Conservation (phyloP, 2,797 vertebrate genomes). For the Ctenosaura bakeri region DNA sequence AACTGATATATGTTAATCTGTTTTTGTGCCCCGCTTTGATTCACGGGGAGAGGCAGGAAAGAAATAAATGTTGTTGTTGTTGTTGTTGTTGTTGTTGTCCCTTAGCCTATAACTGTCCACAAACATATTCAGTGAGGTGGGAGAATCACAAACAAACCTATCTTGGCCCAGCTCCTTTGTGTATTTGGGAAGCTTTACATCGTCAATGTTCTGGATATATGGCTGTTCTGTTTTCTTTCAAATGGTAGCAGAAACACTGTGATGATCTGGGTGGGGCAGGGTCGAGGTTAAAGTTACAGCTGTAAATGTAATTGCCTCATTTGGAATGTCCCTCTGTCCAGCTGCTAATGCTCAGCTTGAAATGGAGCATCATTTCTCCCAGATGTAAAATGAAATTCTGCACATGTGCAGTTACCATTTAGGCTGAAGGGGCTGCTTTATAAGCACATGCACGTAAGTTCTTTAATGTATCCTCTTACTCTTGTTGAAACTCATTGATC, state of each 20-base stretch:
- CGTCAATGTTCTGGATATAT: neutral
- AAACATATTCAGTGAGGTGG: neutral
- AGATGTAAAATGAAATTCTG: neutral
- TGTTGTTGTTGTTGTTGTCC: no score
- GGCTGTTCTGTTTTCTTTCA: neutral
- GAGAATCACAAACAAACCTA: neutral
- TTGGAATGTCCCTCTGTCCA: no score
- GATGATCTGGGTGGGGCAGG: neutral
- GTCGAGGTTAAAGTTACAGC: neutral
- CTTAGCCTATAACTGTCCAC: neutral
- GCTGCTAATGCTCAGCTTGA: neutral
- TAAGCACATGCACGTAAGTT: neutral
- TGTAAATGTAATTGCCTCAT: neutral
- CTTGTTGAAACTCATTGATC: slow-evolving; percentile 26
- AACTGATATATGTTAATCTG: no score
- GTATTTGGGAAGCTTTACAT: neutral
- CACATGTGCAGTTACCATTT: neutral
- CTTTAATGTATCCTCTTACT: slow-evolving; percentile 13
- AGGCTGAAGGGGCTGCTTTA: neutral
- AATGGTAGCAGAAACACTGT: neutral
- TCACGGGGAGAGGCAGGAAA: no score
- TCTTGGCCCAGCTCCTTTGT: neutral
- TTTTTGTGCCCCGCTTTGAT: no score
- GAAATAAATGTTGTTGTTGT: no score
- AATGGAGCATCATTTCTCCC: neutral